phyloP scores from a whole-genome alignment of 2,888 invertebrate genomes.

The Sinodicranocentrus sp. region DNA sequence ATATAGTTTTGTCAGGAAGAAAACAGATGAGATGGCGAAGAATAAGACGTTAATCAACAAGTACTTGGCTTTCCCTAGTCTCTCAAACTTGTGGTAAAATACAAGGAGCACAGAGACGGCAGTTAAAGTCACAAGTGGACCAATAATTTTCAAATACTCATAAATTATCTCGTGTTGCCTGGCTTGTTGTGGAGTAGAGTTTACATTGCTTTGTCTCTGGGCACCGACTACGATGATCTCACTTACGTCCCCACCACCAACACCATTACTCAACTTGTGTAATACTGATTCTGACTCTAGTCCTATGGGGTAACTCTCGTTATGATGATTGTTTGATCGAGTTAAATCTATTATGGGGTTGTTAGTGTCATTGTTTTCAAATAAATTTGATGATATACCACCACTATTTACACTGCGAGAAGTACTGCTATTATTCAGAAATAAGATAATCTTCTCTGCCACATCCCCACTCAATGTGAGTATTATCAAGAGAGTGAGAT shows the following conservation, averaged over 20 bases:
- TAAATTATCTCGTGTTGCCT: constrained; percentile 47
- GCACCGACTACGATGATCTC: neutral
- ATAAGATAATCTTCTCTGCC: constrained; percentile 65
- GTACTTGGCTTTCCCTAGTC: constrained; percentile 57
- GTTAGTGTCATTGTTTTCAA: constrained; percentile 57
- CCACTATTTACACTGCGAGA: constrained; percentile 21
- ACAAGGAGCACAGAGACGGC: constrained; percentile 56
- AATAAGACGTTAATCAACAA: constrained; percentile 70
- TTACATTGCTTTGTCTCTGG: neutral
- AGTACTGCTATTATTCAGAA: constrained; percentile 32
- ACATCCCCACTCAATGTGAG: constrained; percentile 52
- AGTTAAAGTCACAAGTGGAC: constrained; percentile 61
- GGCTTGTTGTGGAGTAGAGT: constrained; percentile 9
- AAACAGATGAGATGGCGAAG: constrained; percentile 55
- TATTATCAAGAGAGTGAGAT: constrained; percentile 51
- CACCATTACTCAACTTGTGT: neutral
- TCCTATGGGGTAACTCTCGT: constrained; percentile 34
- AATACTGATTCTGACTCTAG: neutral
- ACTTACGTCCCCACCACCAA: neutral
- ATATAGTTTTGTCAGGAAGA: constrained; percentile 60
- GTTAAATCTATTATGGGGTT: constrained; percentile 44
- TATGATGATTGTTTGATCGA: constrained; percentile 27
- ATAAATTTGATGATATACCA: constrained; percentile 49
- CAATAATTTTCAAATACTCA: constrained; percentile 63
- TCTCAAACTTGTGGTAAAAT: constrained; percentile 72